Evolutionary conservation across 2,797 vertebrate genomes (phyloP).

Genomic region (Gymnodraco acuticeps): DNA sequence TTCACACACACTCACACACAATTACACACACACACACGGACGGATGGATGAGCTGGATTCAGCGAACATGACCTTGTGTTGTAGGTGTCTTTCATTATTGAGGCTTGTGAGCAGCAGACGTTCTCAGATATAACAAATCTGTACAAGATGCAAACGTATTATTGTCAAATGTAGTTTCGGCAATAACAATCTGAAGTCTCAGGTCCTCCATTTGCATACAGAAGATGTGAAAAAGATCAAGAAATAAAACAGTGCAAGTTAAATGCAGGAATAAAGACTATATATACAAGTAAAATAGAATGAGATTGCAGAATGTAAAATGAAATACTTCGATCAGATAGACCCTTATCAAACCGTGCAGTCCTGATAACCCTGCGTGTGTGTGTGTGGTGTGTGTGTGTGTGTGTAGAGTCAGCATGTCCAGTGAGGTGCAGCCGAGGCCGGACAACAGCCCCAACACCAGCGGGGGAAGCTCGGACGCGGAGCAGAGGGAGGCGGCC

Average conservation of each 20-base stretch:
- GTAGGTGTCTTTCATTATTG: constrained; percentile 60
- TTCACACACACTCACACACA: constrained; percentile 10
- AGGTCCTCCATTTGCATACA: too few relatives aligned
- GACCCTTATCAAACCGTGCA: too few relatives aligned
- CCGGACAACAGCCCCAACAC: constrained; percentile 95
- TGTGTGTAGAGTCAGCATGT: constrained; percentile 85
- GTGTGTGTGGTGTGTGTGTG: not conserved
- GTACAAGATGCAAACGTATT: constrained; percentile 23
- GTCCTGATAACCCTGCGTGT: not conserved
- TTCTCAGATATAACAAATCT: constrained; percentile 31
- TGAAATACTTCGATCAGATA: too few relatives aligned
- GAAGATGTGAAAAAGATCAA: too few relatives aligned
- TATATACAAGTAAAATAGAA: too few relatives aligned
- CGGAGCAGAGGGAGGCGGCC: constrained; percentile 91
- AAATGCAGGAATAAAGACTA: too few relatives aligned
- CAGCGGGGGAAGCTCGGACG: constrained; percentile 94
- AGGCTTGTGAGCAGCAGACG: constrained; percentile 31
- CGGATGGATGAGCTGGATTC: constrained; percentile 50
- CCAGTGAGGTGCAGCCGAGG: constrained; percentile 92
- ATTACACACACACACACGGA: not conserved
- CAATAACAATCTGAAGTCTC: too few relatives aligned
- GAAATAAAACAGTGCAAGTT: too few relatives aligned
- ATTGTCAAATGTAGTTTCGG: too few relatives aligned
- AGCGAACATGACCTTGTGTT: constrained; percentile 67
- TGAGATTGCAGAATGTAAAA: too few relatives aligned